These are phyloP conservation scores for Emydura subglobosa DNA, from an alignment of 2,113 vertebrate genomes.

Conservation along the genomic window DNA sequence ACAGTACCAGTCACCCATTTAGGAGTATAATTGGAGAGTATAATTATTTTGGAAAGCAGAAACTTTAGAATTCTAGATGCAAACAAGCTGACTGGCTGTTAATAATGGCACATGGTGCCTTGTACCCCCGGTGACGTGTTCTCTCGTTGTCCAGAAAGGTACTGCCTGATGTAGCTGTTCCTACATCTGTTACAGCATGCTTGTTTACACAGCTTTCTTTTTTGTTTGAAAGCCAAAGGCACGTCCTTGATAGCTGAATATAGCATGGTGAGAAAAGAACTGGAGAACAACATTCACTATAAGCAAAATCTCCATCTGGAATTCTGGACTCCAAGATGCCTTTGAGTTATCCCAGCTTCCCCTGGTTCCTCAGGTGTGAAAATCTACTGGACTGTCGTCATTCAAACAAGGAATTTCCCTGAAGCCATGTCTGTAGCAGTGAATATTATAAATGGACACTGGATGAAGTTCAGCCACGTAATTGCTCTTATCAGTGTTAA, in stretches of 20 bases:
- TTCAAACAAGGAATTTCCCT: conserved; percentile 86
- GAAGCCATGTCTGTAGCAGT: conserved; percentile 90
- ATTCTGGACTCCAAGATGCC: conserved; percentile 93
- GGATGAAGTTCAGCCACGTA: conserved; percentile 80
- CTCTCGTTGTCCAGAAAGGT: not conserved
- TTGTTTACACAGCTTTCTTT: conserved; percentile 32
- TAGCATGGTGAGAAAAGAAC: conserved; percentile 81
- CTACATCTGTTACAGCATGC: not conserved
- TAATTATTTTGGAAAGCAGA: not conserved
- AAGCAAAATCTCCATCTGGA: conserved; percentile 84
- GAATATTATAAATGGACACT: conserved; percentile 76
- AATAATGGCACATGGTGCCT: rapidly evolving
- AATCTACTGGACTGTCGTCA: conserved; percentile 86
- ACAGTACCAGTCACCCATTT: not conserved
- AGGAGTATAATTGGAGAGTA: not conserved
- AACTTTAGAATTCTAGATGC: not conserved
- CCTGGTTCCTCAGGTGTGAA: conserved; percentile 96
- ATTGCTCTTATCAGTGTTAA: conserved; percentile 83
- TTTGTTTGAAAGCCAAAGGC: conserved; percentile 91
- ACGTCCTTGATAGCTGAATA: conserved; percentile 90
- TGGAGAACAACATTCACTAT: conserved; percentile 83
- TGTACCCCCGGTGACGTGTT: not conserved
- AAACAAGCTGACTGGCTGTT: rapidly evolving
- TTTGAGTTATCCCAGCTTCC: conserved; percentile 93
- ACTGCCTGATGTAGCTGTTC: not conserved